These are phyloP conservation scores for Dicycla oo DNA, from an alignment of 2,888 invertebrate species.

Conservation along the genomic window DNA sequence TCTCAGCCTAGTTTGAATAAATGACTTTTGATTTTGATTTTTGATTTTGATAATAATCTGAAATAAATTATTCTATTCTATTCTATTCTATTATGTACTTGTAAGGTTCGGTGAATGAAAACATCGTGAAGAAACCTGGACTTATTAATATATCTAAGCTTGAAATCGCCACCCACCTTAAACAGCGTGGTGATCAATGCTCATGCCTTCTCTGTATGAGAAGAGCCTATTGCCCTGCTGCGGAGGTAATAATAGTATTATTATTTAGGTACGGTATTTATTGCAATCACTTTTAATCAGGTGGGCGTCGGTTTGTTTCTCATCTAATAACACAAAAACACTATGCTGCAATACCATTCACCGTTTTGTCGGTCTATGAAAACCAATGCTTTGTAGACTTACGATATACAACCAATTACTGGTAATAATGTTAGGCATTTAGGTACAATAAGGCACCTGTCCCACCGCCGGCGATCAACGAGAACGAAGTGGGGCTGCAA, in stretches of 20 bases:
- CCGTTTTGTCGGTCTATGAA: neutral
- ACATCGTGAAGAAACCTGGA: neutral
- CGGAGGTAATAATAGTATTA: too few relatives aligned
- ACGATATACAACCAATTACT: constrained; percentile 1
- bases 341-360: neutral
- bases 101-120: neutral
- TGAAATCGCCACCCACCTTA: neutral
- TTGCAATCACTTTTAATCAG: neutral
- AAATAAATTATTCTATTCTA: too few relatives aligned
- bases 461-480: neutral
- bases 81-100: neutral
- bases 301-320: neutral
- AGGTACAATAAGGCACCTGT: neutral
- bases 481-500: neutral
- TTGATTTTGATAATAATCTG: too few relatives aligned
- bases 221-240: neutral
- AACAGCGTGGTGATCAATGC: neutral
- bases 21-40: too few relatives aligned
- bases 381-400: neutral
- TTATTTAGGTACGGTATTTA: too few relatives aligned
- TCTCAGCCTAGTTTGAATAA: too few relatives aligned
- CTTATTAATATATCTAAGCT: neutral
- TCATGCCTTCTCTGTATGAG: neutral
- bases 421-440: constrained; percentile 14
- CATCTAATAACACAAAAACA: neutral